Base-by-base conservation (phyloP, 2,113 vertebrate genomes). In the Rostratula benghalensis region DNA sequence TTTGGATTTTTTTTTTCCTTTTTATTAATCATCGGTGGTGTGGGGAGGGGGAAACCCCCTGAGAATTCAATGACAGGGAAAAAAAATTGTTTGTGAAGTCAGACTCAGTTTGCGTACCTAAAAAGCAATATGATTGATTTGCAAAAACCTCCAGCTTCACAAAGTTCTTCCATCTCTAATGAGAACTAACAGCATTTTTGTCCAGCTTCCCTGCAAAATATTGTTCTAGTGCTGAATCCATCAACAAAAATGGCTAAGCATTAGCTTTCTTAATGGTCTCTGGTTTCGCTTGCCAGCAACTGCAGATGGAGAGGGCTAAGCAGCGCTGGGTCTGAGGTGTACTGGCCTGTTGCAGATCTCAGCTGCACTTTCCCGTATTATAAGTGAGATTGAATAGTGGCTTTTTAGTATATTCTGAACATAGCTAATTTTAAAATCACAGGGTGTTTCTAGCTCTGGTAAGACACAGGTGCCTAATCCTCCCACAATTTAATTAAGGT, bases 191-290 rank as follows among this genome's bases (percentile, higher is more conserved):
- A 94, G 91, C 91, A 93, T 92, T 96, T 95, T 97, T 96, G 84
- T 97, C 94, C 94, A 64, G 93, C 93, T 97, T 96, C 96, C 79
- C 95, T 94, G 89, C 92, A 97, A 96, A 97, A 97, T 96, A 94
- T 95, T 96, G 96, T 90, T 94, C 93, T 96, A 90, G 87, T 93
- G 85, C 95, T 96, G 94, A 97, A 96, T 97, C 96, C 96, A 97
- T 97, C 96, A 96, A 96, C 95, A 96, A 95, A 97, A 96, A 97
- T 96, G 95, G 96, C 92, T 94, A 95, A 92, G 94, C 93, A 94
- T 96, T 95, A 96, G 96, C 93, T 94, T 96, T 94, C 94, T 91
- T 96, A 97, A 97, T 97, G 93, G 96, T 75, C 87, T 96, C 94
- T 95, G 90, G 74, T 83, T 95, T 95, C 65, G 69, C 80, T 94